Conservation (phyloP, 2,797 vertebrate genomes). For the Tolypeutes matacus region DNA sequence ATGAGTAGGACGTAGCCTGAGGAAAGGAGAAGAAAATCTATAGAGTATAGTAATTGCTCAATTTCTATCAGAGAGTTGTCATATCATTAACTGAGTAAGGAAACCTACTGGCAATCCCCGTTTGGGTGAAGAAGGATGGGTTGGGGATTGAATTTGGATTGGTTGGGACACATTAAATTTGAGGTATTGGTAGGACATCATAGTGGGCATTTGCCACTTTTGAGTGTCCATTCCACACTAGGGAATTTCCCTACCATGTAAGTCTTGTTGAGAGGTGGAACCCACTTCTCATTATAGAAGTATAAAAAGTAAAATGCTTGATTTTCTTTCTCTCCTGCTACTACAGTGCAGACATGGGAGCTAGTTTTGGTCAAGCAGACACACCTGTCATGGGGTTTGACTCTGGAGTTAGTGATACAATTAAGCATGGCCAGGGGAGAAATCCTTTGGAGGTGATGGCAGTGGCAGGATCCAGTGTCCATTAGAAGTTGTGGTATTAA, state of each 20-base stretch:
- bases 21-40: constrained; percentile 31
- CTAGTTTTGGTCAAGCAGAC: constrained; percentile 29
- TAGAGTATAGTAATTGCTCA: background rate
- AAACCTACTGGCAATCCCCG: constrained; percentile 29
- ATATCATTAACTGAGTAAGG: constrained; percentile 55
- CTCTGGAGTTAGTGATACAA: constrained; percentile 36
- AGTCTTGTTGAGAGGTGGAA: background rate
- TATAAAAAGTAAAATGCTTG: constrained; percentile 12
- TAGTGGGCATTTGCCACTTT: constrained; percentile 47
- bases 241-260: background rate
- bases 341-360: background rate
- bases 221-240: background rate
- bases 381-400: constrained; percentile 1
- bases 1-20: background rate
- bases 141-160: background rate
- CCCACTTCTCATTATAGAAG: background rate
- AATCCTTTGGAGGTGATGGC: background rate
- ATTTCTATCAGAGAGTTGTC: constrained; percentile 29
- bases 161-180: background rate
- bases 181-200: constrained; percentile 3
- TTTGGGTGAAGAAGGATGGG: background rate
- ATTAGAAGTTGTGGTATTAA: constrained; percentile 23
- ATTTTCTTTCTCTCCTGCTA: constrained; percentile 17
- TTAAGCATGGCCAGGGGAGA: constrained; percentile 36
- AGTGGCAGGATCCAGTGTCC: background rate